These are phyloP conservation scores for Tokudaia tokunoshimensis DNA, from an alignment of 2,797 vertebrate genomes.

Conservation along the genomic window DNA sequence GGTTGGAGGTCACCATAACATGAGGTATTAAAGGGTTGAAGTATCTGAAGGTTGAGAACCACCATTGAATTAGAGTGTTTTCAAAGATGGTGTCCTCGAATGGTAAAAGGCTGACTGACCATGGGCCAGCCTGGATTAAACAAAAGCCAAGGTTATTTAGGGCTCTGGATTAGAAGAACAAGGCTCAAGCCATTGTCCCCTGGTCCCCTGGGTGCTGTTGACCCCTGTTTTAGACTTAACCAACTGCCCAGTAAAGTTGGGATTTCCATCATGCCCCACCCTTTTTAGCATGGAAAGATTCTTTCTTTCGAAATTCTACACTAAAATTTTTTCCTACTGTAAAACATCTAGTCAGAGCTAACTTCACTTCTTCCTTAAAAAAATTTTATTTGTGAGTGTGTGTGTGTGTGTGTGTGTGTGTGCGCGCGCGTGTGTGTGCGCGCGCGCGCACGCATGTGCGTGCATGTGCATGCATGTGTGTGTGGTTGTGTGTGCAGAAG, in stretches of 20 bases:
- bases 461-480: too few species aligned
- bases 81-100: neutral
- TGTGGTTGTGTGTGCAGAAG: neutral
- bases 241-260: neutral
- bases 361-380: neutral
- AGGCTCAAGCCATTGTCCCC: neutral
- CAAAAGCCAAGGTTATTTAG: neutral
- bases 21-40: neutral
- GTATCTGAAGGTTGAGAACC: neutral
- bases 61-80: neutral
- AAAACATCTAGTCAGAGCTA: neutral
- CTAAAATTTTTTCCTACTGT: neutral
- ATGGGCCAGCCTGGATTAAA: neutral
- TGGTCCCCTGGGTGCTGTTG: neutral
- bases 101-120: neutral
- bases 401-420: neutral
- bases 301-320: neutral
- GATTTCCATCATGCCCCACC: neutral
- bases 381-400: neutral
- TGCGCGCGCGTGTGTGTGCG: neutral
- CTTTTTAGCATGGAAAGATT: neutral
- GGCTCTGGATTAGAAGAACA: neutral
- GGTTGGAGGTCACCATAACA: neutral
- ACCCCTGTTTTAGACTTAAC: neutral
- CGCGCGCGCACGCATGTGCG: accelerated